Percentiles rank a stretch among this genome's conserved stretches.
These are phyloP conservation scores for Caenorhabditis panamensis DNA, from an alignment of 2,888 invertebrate species.

Conservation along the genomic window DNA sequence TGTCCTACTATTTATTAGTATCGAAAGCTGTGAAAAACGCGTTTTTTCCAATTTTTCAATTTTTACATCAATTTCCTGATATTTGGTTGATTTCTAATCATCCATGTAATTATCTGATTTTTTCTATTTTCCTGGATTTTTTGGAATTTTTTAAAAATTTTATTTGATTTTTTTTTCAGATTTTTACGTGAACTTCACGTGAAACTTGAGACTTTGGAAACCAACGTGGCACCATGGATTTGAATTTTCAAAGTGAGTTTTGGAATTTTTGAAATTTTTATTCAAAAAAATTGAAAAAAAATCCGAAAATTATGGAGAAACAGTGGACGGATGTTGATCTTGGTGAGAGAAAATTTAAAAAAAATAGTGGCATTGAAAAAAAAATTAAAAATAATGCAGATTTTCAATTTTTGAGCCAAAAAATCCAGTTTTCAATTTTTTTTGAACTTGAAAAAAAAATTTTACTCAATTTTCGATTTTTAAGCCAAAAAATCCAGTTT, in stretches of 20 bases:
- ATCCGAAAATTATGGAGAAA: constrained; percentile 21
- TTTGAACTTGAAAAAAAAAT: too few relatives aligned
- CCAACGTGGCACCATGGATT: too few relatives aligned
- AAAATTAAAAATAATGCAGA: too few relatives aligned
- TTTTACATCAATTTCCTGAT: not conserved
- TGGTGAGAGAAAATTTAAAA: constrained; percentile 13
- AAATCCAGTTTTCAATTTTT: not conserved
- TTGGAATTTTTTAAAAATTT: constrained; percentile 9
- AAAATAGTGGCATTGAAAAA: too few relatives aligned
- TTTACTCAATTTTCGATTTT: too few relatives aligned
- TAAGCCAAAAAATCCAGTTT: too few relatives aligned
- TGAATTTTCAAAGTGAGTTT: constrained; percentile 73
- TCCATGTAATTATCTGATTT: too few relatives aligned
- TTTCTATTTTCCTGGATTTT: constrained; percentile 4
- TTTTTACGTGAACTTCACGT: constrained; percentile 14
- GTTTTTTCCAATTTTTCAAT: not conserved
- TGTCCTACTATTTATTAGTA: too few relatives aligned
- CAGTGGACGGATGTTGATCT: constrained; percentile 52
- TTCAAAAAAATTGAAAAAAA: not conserved
- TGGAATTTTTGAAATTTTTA: constrained; percentile 10
- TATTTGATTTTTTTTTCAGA: not conserved
- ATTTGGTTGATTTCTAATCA: too few relatives aligned
- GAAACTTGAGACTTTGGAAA: constrained; percentile 11
- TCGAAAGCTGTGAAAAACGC: too few relatives aligned
- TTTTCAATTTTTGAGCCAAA: not conserved